Evolutionary conservation across 2,113 vertebrate genomes (phyloP), one percentile per base, ranked within the genome.

Genomic region (Rhipidura dahli): DNA sequence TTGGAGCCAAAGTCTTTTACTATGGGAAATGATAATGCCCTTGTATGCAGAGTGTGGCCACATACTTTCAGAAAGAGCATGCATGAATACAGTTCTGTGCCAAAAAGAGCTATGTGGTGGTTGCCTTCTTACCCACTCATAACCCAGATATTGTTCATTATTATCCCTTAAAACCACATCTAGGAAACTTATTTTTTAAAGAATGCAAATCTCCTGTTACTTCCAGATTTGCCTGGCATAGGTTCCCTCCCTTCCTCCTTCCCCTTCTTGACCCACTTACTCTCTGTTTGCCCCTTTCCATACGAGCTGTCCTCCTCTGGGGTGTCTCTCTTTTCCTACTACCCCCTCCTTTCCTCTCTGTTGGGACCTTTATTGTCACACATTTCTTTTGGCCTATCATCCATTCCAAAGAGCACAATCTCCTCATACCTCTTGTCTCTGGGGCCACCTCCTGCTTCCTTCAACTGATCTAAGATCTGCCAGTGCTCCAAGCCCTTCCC

Each of bases 371-470:
- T 47, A 33, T 35, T 50, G 33, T 73, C 30, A 30, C 2, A 0
- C 0, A 11, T 47, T 90, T 78, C 13, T 81, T 86, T 63, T 42
- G 40, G 40, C 26, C 40, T 75, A 2, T 40, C 15, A 49, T 27
- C 72, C 49, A 64, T 16, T 76, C 20, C 37, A 60, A 31, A 44
- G 10, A 0, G 0, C 24, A 17, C 5, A 17, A 10, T 35, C 64
- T 78, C 81, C 68, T 66, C 31, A 7, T 8, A 54, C 2, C 7
- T n/a, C 27, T 69, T 44, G n/a, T 70, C 26, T 35, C 13, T 44
- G 14, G 16, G n/a, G 47, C 3, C 5, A 21, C 30, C 17, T 77
- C 50, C 31, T 51, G 8, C 18, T 78, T 75, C 40, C 31, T 66
- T 81, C 59, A 45, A 37, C 47, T 30, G 28, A 40, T 66, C 42